Evolutionary conservation across 1,140 invertebrate species (phyloP), one percentile per base, ranked within the genome.

Genomic region (Lanistes nyassanus): DNA sequence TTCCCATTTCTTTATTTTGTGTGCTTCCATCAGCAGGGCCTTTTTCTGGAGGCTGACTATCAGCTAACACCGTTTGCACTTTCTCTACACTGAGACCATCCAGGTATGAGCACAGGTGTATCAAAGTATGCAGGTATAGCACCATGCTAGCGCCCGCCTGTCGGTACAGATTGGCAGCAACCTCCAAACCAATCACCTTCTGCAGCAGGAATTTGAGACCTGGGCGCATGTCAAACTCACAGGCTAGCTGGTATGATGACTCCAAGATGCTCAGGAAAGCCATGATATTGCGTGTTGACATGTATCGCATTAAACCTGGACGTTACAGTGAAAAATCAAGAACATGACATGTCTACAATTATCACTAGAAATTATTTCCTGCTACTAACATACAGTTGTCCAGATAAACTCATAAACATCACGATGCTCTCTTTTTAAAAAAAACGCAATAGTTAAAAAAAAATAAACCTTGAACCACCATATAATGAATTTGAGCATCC

Each of bases 141-240:
- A 95, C 93, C 93, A 95, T 97, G 21, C 95, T 94, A 4, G 95
- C 94, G 37, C 95, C 95, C n/a, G 96, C 95, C 89, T 97, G 95
- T 76, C 94, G 94, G 85, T 97, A 98, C 26, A 97, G 88, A 90
- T 98, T 98, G 0, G 96, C 95, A 19, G 96, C 95, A 81, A 95
- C 92, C 55, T 94, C 94, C 72, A 96, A 91, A 82, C 94, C 94
- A 0, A 94, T 95, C 0, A 98, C 96, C 91, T 97, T 98, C 88
- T 98, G 96, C 62, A 97, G 92, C 7, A 98, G 91, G 87, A 98
- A 97, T 87, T 98, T 98, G 11, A 98, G 89, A 0, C 96, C 96
- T 0, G 96, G 96, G 29, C 96, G 92, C 11, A 92, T 91, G 86
- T 98, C 96, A 87, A 98, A 97, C 81, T 95, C 94, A 82, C 94